Percentiles rank a stretch among this genome's conserved stretches.
These are phyloP conservation scores for Dichetophora obliterata DNA, from an alignment of 2,888 invertebrate genomes.

Conservation along the genomic window DNA sequence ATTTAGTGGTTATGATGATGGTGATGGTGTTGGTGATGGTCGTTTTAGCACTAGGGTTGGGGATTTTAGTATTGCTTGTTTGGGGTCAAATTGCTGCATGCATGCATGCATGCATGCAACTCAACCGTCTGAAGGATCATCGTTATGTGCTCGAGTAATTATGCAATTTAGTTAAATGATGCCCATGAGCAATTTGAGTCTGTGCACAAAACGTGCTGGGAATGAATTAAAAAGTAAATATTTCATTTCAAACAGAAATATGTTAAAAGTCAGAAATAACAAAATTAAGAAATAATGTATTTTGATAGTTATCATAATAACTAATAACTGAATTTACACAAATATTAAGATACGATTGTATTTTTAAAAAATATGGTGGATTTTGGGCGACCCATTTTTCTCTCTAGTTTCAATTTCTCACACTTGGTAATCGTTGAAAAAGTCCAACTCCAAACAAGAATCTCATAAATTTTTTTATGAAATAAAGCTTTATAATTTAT, in stretches of 20 bases:
- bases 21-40: not conserved
- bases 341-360: too few species aligned
- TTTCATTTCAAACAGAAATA: not conserved
- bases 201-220: not conserved
- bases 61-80: not conserved
- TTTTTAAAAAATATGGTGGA: too few species aligned
- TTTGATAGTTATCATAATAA: too few species aligned
- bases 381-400: too few species aligned
- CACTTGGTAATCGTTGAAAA: too few species aligned
- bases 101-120: not conserved
- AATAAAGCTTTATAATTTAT: too few species aligned
- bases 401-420: too few species aligned
- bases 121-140: slow-evolving; percentile 20
- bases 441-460: too few species aligned
- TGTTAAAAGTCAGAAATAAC: not conserved
- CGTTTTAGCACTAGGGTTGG: too few species aligned
- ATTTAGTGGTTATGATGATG: not conserved
- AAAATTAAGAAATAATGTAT: too few species aligned
- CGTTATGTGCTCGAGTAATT: slow-evolving; percentile 32
- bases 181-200: not conserved
- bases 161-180: slow-evolving; percentile 33
- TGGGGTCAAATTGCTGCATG: not conserved
- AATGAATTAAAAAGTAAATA: not conserved
- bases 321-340: too few species aligned
- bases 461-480: too few species aligned